These are phyloP conservation scores for Periophthalmus modestus DNA, from an alignment of 2,113 vertebrate species.

Conservation along the genomic window DNA sequence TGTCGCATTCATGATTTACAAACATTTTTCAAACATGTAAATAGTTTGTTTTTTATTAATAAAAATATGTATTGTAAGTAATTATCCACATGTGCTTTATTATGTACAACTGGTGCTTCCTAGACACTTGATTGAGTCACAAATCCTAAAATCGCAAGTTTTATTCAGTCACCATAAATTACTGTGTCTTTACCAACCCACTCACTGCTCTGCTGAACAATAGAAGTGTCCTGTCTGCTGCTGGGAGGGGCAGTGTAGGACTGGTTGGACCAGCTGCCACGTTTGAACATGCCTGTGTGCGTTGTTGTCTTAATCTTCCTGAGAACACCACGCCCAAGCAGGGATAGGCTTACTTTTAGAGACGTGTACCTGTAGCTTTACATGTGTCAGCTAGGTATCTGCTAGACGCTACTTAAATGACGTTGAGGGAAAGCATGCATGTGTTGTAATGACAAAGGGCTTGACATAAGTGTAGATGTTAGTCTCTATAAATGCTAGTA, in stretches of 20 bases:
- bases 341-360: neutral
- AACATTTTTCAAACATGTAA: neutral
- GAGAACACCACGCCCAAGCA: neutral
- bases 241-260: neutral
- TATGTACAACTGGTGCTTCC: neutral
- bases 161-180: neutral
- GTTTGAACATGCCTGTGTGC: neutral
- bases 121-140: neutral
- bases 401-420: neutral
- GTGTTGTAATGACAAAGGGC: no score
- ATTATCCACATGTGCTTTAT: neutral
- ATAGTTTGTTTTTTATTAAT: neutral
- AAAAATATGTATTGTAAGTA: neutral
- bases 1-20: neutral
- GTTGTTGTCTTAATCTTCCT: neutral
- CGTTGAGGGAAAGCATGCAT: no score
- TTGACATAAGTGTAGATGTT: no score
- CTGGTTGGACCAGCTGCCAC: constrained; percentile 4
- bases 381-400: neutral
- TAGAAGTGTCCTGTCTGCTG: neutral
- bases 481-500: no score
- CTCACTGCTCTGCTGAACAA: neutral
- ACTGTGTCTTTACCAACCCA: neutral
- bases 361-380: neutral
- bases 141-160: neutral